Conservation (phyloP, 1,140 invertebrate species). For the Neodiprion fabricii region DNA sequence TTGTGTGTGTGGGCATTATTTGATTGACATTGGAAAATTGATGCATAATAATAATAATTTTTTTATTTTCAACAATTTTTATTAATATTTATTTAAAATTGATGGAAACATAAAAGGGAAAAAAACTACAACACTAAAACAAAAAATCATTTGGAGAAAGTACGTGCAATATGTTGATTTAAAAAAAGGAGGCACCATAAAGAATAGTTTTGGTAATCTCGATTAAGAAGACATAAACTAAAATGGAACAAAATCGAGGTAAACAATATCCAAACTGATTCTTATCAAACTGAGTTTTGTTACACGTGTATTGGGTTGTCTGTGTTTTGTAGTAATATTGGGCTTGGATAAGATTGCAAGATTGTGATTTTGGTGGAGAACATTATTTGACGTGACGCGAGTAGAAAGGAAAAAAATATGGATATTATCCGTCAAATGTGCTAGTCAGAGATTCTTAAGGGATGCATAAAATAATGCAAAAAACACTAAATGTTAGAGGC, state of each 20-base stretch:
- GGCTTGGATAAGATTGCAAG: not conserved
- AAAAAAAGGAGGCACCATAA: not conserved
- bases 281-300: not conserved
- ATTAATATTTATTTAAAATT: not conserved
- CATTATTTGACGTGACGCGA: too few species aligned
- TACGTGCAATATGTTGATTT: not conserved
- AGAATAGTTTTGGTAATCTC: not conserved
- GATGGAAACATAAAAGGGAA: not conserved
- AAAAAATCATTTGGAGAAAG: not conserved
- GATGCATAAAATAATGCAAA: conserved; percentile 44
- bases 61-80: not conserved
- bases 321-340: conserved; percentile 12
- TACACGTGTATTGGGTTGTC: not conserved
- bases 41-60: not conserved
- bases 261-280: not conserved
- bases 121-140: not conserved
- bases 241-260: not conserved
- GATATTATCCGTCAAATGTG: conserved; percentile 41
- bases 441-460: conserved; percentile 52
- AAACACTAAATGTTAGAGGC: conserved; percentile 26
- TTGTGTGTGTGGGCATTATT: too few species aligned
- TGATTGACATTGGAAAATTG: not conserved
- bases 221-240: not conserved
- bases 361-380: not conserved
- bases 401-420: conserved; percentile 20